Evolutionary conservation across 2,113 vertebrate genomes (phyloP).

Genomic region (Papio anubis): DNA sequence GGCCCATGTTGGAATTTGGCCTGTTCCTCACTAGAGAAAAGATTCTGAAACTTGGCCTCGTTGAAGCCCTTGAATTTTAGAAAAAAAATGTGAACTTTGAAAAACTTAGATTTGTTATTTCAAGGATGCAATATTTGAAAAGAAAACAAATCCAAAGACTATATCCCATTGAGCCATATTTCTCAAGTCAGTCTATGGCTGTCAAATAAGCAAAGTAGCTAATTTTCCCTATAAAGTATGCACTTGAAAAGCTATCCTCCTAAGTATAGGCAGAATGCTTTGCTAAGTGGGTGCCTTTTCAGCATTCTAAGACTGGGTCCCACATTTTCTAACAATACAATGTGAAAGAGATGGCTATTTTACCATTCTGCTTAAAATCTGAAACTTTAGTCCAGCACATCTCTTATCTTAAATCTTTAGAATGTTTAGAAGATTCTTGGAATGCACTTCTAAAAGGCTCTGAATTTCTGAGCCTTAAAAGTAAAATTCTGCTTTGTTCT

Average conservation of each 20-base stretch:
- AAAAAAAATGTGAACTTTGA: slow-evolving; percentile 52
- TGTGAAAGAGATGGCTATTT: not conserved
- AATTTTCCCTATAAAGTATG: not conserved
- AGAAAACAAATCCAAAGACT: slow-evolving; percentile 50
- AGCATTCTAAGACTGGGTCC: not conserved
- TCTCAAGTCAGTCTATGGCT: not conserved
- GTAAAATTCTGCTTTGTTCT: slow-evolving; percentile 31
- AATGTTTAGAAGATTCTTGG: not conserved
- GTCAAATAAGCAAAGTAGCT: not conserved
- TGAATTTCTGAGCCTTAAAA: slow-evolving; percentile 46
- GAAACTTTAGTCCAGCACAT: not conserved
- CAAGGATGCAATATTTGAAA: slow-evolving; percentile 56
- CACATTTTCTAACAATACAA: not conserved
- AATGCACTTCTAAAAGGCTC: slow-evolving; percentile 37
- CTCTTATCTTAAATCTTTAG: slow-evolving; percentile 48
- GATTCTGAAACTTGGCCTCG: not conserved
- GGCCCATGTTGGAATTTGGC: slow-evolving; percentile 65
- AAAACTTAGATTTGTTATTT: slow-evolving; percentile 63
- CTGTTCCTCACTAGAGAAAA: slow-evolving; percentile 20
- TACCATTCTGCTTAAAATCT: not conserved
- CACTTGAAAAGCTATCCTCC: not conserved
- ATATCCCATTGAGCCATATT: not conserved
- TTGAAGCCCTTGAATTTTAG: slow-evolving; percentile 10
- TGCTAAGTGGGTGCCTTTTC: not conserved
- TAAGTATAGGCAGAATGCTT: not conserved